Evolutionary conservation across 2,888 invertebrate genomes (phyloP), one percentile per base, ranked within the genome.

Genomic region (Xiphydria camelus): DNA sequence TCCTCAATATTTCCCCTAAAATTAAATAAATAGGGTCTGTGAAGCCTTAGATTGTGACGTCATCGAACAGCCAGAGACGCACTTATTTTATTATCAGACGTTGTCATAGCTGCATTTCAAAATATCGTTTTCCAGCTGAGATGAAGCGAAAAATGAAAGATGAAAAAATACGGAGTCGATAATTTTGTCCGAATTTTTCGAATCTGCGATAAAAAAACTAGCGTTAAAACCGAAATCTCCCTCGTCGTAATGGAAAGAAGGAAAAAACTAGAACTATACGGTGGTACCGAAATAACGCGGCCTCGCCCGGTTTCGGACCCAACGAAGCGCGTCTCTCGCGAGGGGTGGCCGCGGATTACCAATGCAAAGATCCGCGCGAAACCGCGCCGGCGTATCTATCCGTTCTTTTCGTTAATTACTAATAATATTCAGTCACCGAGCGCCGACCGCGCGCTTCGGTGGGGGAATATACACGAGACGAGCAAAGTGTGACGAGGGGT

Each of bases 391-490:
- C 14, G 12, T 29, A 10, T 19, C 9, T 21, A 15, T 14, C 41
- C 26, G 52, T 53, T 64, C 62, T 61, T 68, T 62, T 53, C 62
- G 68, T 66, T 71, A 71, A 74, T 74, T 72, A 73, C 70, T 73
- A 74, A 74, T 74, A 73, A 73, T 73, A 74, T 74, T 73, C 74
- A 71, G 70, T 62, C 64, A 51, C 41, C 40, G 42, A 26, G 22
- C 26, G 45, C 36, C 35, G 14, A 49, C 35, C 40, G 20, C 20
- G 29, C 44, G 25, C 18, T 17, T 25, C 34, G 38, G 23, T 40
- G 45, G 49, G 49, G 49, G 51, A 62, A 62, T 62, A 56, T 62
- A 61, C 61, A 38, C 36, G 48, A 14, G 29, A 7, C 14, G 12
- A 14, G 29, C 4, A 10, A 10, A 29, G 9, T 29, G 29, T 29